These are phyloP conservation scores for Pseudomyrmex cubaensis DNA, from an alignment of 1,140 invertebrate genomes.

Conservation along the genomic window DNA sequence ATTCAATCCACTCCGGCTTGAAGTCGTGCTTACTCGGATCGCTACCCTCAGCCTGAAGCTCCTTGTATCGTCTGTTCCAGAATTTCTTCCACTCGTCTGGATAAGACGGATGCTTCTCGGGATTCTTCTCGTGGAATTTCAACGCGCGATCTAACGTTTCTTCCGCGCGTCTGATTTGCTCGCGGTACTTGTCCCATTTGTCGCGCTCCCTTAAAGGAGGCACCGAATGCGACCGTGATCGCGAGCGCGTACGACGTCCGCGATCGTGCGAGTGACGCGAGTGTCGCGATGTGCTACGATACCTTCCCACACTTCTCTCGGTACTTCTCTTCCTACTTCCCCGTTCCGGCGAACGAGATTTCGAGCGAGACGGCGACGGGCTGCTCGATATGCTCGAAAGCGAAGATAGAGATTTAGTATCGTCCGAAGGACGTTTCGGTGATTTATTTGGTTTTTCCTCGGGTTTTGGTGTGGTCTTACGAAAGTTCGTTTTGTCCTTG, in stretches of 20 bases:
- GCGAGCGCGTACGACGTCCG: constrained; percentile 62
- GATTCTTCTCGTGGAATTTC: constrained; percentile 92
- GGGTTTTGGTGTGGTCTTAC: constrained; percentile 75
- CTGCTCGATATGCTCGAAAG: constrained; percentile 84
- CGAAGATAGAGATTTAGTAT: constrained; percentile 83
- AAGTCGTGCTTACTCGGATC: constrained; percentile 92
- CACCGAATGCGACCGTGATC: constrained; percentile 77
- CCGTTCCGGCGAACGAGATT: constrained; percentile 75
- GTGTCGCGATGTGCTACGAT: constrained; percentile 69
- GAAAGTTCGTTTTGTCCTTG: constrained; percentile 81
- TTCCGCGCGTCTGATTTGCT: constrained; percentile 85
- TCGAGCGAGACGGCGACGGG: constrained; percentile 80
- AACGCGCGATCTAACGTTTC: constrained; percentile 84
- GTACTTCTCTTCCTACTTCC: constrained; percentile 53
- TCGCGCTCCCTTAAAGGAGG: constrained; percentile 83
- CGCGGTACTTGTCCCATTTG: constrained; percentile 86
- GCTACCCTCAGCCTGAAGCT: constrained; percentile 90
- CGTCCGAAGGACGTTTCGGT: constrained; percentile 77
- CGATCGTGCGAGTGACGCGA: constrained; percentile 74
- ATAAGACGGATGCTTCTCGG: constrained; percentile 94
- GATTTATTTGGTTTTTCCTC: constrained; percentile 70
- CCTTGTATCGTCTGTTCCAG: constrained; percentile 93
- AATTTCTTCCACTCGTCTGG: constrained; percentile 95
- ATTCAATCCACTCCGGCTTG: constrained; percentile 94
- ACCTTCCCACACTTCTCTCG: constrained; percentile 67